Evolutionary conservation across 2,113 vertebrate species (phyloP).

Genomic region (Rhynchopsitta pachyrhyncha): DNA sequence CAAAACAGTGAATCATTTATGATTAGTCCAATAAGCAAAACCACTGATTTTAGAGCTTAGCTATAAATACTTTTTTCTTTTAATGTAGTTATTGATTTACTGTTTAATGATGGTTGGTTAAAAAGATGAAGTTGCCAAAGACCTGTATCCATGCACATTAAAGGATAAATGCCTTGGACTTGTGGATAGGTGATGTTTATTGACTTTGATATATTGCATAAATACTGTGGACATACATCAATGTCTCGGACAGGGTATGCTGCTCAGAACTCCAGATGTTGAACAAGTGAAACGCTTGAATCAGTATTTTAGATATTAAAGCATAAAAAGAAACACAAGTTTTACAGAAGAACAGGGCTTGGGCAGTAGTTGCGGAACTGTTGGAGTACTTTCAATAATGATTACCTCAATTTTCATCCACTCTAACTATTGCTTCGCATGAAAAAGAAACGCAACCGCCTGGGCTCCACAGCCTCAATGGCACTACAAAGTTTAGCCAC

Average conservation of each 20-base stretch:
- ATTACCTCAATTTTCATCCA: not conserved
- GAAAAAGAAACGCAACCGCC: not conserved
- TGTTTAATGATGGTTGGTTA: slow-evolving; percentile 9
- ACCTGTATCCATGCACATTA: not conserved
- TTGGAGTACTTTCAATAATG: not conserved
- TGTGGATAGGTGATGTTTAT: not conserved
- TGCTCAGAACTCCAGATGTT: not conserved
- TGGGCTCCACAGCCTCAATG: not conserved
- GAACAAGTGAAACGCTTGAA: not conserved
- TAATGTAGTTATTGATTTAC: not conserved
- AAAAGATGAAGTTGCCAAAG: not conserved
- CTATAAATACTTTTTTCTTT: slow-evolving; percentile 11
- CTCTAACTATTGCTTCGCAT: not conserved
- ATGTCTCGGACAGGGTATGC: not conserved
- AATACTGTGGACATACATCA: not conserved
- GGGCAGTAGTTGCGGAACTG: not conserved
- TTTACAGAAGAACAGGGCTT: not conserved
- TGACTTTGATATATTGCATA: not conserved
- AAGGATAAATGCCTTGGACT: not conserved
- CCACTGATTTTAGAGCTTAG: not conserved
- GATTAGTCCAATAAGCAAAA: not conserved
- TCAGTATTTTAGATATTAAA: not conserved
- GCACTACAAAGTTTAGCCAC: slow-evolving; percentile 54
- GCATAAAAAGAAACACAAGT: not conserved
- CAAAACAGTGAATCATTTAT: slow-evolving; percentile 10